Percentiles rank a stretch among this genome's conserved stretches.
Conservation (phyloP, 2,888 invertebrate species). For the Phalera bucephala region DNA sequence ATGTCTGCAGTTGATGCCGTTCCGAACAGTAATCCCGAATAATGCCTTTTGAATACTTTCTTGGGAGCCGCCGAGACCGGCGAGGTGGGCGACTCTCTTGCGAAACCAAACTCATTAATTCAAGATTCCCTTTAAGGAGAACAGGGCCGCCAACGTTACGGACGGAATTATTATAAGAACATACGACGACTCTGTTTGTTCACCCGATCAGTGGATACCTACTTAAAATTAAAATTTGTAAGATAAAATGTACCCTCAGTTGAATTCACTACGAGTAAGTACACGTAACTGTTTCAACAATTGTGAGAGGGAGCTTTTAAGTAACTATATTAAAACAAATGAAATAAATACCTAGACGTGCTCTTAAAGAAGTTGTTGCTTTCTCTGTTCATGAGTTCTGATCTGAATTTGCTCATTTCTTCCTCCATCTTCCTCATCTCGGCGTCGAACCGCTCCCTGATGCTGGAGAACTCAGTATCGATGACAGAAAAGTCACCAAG, state of each 20-base stretch:
- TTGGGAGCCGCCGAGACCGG: constrained; percentile 50
- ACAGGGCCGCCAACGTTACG: constrained; percentile 56
- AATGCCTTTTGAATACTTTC: constrained; percentile 75
- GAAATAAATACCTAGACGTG: constrained; percentile 89
- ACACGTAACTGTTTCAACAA: too few relatives aligned
- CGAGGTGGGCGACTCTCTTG: constrained; percentile 61
- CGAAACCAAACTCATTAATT: constrained; percentile 74
- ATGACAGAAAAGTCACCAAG: constrained; percentile 97
- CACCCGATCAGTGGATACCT: constrained; percentile 15
- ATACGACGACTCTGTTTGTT: constrained; percentile 31
- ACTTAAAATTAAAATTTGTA: constrained; percentile 28
- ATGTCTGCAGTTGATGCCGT: constrained; percentile 79
- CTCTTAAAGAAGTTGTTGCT: constrained; percentile 95
- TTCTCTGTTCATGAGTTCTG: constrained; percentile 96
- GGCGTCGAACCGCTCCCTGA: constrained; percentile 96
- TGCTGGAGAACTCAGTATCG: constrained; percentile 98
- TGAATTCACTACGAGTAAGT: too few relatives aligned
- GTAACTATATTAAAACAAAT: constrained; percentile 3
- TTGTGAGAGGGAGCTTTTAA: too few relatives aligned
- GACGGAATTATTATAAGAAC: constrained; percentile 61
- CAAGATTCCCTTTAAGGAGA: constrained; percentile 78
- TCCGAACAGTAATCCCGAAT: constrained; percentile 78
- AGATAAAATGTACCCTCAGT: too few relatives aligned
- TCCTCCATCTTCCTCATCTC: constrained; percentile 99
- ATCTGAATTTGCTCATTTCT: constrained; percentile 97